Conservation (phyloP, 2,113 vertebrate genomes). For the Cyprinodon variegatus region DNA sequence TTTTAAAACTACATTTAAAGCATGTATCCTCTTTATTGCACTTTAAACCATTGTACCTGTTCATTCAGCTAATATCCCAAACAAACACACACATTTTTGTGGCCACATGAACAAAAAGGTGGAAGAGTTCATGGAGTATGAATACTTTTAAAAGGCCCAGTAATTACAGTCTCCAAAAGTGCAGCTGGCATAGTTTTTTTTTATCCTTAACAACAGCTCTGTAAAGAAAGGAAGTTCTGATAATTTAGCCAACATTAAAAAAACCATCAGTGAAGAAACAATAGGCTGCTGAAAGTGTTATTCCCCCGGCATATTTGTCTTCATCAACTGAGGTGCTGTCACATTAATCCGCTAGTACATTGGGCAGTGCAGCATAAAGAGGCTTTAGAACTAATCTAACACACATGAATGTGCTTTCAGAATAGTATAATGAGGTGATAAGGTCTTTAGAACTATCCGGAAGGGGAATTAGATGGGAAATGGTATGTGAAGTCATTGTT, state of each 20-base stretch:
- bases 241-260: conserved; percentile 30
- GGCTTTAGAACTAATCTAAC: conserved; percentile 44
- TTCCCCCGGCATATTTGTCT: conserved; percentile 44
- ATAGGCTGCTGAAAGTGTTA: conserved; percentile 28
- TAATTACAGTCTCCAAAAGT: neutral
- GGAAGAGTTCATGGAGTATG: neutral
- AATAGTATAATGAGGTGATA: conserved; percentile 45
- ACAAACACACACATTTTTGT: neutral
- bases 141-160: neutral
- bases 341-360: conserved; percentile 44
- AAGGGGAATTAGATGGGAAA: conserved; percentile 44
- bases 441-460: conserved; percentile 41
- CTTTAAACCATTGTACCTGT: neutral
- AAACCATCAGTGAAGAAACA: conserved; percentile 31
- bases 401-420: conserved; percentile 51
- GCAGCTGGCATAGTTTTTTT: neutral
- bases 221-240: conserved; percentile 6
- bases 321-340: conserved; percentile 35
- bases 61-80: neutral
- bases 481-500: conserved; percentile 34
- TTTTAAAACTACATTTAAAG: neutral
- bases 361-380: conserved; percentile 25
- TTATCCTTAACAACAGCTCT: neutral
- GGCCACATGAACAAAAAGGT: neutral
- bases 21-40: neutral